phyloP scores from a whole-genome alignment of 1,140 invertebrate genomes.

The Sminthurinus signatus region DNA sequence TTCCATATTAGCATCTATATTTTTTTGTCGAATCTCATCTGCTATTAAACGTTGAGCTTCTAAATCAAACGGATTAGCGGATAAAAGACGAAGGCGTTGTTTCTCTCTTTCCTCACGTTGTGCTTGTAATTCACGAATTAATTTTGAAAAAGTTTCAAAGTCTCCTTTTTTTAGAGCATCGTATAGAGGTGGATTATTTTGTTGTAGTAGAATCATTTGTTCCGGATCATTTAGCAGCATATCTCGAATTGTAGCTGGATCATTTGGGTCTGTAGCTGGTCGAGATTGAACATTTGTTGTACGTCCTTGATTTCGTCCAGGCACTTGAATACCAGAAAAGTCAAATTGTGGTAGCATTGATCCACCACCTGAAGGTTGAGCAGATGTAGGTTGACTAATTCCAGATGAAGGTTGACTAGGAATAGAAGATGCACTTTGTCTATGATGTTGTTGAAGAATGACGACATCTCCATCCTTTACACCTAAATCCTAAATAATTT shows the following conservation, averaged over 20 bases:
- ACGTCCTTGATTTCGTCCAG: conserved; percentile 45
- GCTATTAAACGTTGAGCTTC: conserved; percentile 90
- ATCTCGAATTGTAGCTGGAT: conserved; percentile 43
- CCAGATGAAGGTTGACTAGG: background rate
- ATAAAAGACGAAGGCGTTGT: conserved; percentile 78
- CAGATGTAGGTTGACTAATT: background rate
- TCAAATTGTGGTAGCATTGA: conserved; percentile 59
- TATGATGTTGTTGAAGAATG: conserved; percentile 65
- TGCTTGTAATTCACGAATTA: conserved; percentile 73
- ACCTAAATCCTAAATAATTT: conserved; percentile 58
- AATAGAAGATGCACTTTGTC: background rate
- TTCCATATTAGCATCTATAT: conserved; percentile 97
- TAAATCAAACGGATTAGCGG: conserved; percentile 84
- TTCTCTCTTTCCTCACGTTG: conserved; percentile 69
- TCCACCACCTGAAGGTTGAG: background rate
- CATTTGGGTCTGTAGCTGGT: background rate
- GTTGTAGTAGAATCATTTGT: conserved; percentile 79
- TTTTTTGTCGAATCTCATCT: conserved; percentile 90
- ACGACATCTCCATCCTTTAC: conserved; percentile 83
- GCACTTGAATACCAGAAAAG: conserved; percentile 78
- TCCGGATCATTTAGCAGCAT: conserved; percentile 89
- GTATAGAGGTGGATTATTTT: conserved; percentile 89
- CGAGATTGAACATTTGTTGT: conserved; percentile 7
- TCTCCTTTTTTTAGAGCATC: conserved; percentile 80
- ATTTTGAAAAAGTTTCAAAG: conserved; percentile 70